A percentile compares a stretch with the other conserved stretches of the same genome.
Evolutionary conservation across 2,888 invertebrate genomes (phyloP).

Genomic region (Myathropa florea): DNA sequence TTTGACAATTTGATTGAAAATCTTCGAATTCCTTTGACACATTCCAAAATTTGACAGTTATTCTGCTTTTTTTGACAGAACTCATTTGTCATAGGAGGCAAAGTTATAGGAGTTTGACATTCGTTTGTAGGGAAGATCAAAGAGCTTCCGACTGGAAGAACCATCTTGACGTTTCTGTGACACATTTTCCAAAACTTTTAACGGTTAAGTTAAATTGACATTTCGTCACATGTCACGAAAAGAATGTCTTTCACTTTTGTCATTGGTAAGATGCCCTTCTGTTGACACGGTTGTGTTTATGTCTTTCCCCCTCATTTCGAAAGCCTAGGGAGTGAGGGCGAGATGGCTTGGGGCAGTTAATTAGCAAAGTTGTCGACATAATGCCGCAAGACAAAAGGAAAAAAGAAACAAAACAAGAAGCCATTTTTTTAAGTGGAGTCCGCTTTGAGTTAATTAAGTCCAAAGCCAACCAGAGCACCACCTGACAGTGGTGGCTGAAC

Average conservation of each 20-base stretch:
- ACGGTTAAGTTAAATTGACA: too few species aligned
- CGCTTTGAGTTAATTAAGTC: constrained; percentile 58
- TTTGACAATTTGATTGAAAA: neutral
- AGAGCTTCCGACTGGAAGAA: neutral
- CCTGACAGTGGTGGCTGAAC: neutral
- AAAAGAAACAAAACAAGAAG: neutral
- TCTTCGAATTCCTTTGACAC: neutral
- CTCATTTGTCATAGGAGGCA: too few species aligned
- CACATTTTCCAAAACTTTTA: neutral
- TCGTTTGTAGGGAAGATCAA: neutral
- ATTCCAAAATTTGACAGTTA: neutral
- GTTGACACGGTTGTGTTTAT: neutral
- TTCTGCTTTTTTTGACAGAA: neutral
- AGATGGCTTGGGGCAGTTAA: constrained; percentile 50
- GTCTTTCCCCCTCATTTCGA: neutral
- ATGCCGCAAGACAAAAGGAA: constrained; percentile 47
- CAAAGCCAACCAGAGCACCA: constrained; percentile 2
- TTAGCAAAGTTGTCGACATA: constrained; percentile 60
- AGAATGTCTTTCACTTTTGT: neutral
- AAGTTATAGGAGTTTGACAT: too few species aligned
- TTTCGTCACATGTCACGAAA: neutral
- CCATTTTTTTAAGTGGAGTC: constrained; percentile 42
- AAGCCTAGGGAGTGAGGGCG: neutral
- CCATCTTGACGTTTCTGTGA: neutral
- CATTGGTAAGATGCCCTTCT: neutral